Evolutionary conservation across 2,113 vertebrate genomes (phyloP).

Genomic region (Pseudorasbora parva): DNA sequence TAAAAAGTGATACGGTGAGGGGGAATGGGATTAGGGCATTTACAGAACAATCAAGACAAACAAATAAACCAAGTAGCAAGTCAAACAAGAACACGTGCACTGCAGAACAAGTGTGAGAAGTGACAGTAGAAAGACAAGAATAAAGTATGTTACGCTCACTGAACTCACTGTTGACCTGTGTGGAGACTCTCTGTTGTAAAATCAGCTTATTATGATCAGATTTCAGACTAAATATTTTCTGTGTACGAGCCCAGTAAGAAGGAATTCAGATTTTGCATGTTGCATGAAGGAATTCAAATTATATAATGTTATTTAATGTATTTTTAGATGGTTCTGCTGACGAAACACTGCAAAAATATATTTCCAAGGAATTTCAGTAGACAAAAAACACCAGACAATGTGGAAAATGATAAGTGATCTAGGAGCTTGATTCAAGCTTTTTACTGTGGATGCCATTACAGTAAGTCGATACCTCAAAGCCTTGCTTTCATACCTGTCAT

Average conservation of each 20-base stretch:
- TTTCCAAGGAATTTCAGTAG: too few species aligned
- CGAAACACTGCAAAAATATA: too few species aligned
- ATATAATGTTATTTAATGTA: too few species aligned
- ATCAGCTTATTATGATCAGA: neutral
- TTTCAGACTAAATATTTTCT: neutral
- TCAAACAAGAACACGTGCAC: neutral
- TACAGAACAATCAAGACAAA: constrained; percentile 20
- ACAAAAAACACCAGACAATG: too few species aligned
- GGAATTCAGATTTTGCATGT: neutral
- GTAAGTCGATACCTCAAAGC: too few species aligned
- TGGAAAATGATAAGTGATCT: too few species aligned
- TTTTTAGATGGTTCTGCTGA: too few species aligned
- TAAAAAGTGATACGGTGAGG: neutral
- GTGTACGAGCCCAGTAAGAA: neutral
- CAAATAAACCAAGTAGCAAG: neutral
- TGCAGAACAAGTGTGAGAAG: neutral
- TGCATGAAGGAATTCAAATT: too few species aligned
- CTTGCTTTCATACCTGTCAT: too few species aligned
- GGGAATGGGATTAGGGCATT: neutral
- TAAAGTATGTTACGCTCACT: neutral
- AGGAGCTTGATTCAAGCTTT: too few species aligned
- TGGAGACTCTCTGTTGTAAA: neutral
- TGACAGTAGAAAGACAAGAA: neutral
- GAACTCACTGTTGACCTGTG: neutral
- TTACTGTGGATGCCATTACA: too few species aligned